Evolutionary conservation across 2,797 vertebrate genomes (phyloP).

Genomic region (Avahi laniger): DNA sequence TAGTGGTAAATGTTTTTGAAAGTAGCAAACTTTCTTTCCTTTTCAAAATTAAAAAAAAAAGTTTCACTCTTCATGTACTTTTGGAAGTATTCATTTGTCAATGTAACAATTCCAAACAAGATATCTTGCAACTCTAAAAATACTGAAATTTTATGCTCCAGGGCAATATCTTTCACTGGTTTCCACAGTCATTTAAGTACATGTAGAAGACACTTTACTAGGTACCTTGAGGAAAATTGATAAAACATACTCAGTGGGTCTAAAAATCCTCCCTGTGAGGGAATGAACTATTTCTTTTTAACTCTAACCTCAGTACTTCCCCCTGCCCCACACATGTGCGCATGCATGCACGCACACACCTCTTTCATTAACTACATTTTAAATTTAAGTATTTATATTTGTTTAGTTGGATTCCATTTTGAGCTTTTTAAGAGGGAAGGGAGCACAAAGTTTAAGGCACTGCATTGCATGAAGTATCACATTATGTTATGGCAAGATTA

Average conservation of each 20-base stretch:
- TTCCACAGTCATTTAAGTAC: neutral
- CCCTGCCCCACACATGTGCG: neutral
- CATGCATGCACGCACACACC: neutral
- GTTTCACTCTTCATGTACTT: neutral
- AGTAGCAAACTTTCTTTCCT: neutral
- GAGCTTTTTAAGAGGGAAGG: neutral
- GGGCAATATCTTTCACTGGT: neutral
- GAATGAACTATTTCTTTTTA: neutral
- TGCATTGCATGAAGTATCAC: neutral
- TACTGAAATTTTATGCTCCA: neutral
- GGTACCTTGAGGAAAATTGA: neutral
- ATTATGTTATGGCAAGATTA: neutral
- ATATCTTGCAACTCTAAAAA: neutral
- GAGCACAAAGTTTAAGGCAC: neutral
- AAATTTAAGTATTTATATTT: conserved; percentile 45
- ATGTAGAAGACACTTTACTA: conserved; percentile 13
- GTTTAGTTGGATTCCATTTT: conserved; percentile 43
- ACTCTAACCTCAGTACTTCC: neutral
- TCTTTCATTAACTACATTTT: neutral
- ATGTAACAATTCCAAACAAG: neutral
- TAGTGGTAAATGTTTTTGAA: conserved; percentile 30
- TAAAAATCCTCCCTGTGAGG: conserved; percentile 6
- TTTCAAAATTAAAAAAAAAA: neutral
- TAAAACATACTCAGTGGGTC: neutral
- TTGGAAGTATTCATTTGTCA: conserved; percentile 50